Evolutionary conservation across 2,888 invertebrate species (phyloP), one percentile per base, ranked within the genome.

Genomic region (Rhagophthalmus giganteus): DNA sequence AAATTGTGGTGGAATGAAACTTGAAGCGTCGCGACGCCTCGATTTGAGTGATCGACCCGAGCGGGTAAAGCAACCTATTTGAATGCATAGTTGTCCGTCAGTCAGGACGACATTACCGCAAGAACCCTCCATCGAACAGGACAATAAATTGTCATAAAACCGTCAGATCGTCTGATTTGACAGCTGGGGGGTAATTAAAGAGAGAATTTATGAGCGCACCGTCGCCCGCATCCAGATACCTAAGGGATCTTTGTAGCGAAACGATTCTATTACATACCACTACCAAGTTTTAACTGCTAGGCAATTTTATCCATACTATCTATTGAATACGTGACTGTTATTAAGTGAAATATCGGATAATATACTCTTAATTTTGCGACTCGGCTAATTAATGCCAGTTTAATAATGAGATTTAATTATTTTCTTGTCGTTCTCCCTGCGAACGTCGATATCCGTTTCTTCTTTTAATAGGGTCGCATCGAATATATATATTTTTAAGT

Each of bases 81-180:
- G 84, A 84, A 84, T 84, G 84, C 84, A 84, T 83, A 79, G 82
- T 80, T 81, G 83, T 83, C 83, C 79, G 83, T 84, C 84, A 84
- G 81, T 83, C 83, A 82, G 78, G 79, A 78, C 79, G 81, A 78
- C 81, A 81, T 81, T 74, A 74, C 73, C 67, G 74, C 71, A 68
- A 66, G 69, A 71, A 73, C 79, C 80, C 79, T 78, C 80, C 79
- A 78, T 79, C 79, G 79, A 79, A 79, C 78, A 79, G 73, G 75
- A 71, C 74, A 71, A 75, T 79, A 79, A 79, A 79, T 79, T 77
- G 78, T 83, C 84, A 84, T 84, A 83, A 84, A 83, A 83, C 82
- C 83, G 83, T 83, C 84, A 81, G 79, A 81, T 80, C 81, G 81
- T 79, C 81, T 81, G 83, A 83, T 82, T 83, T 83, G 84, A 83